Evolutionary conservation across 2,797 vertebrate species (phyloP), one percentile per base, ranked within the genome.

Genomic region (Saxicola maurus): DNA sequence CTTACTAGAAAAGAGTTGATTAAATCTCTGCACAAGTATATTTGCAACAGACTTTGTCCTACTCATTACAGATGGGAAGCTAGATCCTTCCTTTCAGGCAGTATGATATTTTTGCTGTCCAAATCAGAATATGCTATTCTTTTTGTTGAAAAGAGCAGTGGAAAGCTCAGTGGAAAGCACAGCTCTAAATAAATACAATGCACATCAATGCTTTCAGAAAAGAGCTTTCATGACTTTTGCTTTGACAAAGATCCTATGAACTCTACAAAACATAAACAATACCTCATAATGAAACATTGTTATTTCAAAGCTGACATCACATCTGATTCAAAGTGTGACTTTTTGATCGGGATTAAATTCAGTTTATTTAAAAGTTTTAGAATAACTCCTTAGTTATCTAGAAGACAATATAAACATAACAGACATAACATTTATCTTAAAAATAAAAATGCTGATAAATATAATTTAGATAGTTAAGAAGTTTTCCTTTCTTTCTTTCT

Each of bases 311-410:
- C 60, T 90, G 90, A 89, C 86, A 93, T 83, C 48, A 35, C 66
- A 81, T 89, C 82, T 95, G 82, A 95, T 83, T 93, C 67, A 76
- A 89, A 89, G 60, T 3, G 2, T 73, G 77, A 76, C 65, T 94
- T 92, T 80, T 82, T 83, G 46, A 82, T 93, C 80, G 4, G 77
- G 69, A 93, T 93, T 88, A 79, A 89, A 88, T 84, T 86, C 31
- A 64, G 91, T 90, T 94, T 94, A 94, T 94, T 92, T 92, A 78
- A 87, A 91, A 59, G 60, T 71, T 94, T 95, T 86, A 88, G 60
- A 82, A 76, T 79, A 91, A 92, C 53, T 95, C 64, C 37, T 73
- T 79, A 66, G 64, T 89, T 95, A 87, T 94, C 77, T 88, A 79
- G 49, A 66, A 64, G 38, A 76, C 31, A 69, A 78, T 56, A 87